These are phyloP conservation scores for Maniola hyperantus DNA, from an alignment of 2,888 invertebrate genomes.

Conservation along the genomic window DNA sequence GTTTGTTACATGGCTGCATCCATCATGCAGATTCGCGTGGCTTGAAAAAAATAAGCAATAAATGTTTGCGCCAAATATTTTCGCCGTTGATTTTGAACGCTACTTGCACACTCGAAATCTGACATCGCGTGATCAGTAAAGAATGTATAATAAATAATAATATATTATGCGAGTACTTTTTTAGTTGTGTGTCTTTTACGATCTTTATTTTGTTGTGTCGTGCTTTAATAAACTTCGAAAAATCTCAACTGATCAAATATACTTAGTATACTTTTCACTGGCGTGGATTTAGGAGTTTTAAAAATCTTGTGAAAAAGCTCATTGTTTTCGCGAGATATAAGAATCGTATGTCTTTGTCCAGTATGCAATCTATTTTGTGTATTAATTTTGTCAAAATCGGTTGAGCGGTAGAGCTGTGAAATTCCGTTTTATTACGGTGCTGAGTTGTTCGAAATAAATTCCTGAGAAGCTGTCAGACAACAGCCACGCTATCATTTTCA, in stretches of 20 bases:
- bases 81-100: conserved; percentile 3
- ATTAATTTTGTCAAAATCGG: not conserved
- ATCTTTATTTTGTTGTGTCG: not conserved
- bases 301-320: not conserved
- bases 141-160: not conserved
- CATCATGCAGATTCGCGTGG: not conserved
- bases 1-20: not conserved
- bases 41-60: conserved; percentile 1
- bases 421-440: not conserved
- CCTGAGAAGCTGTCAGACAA: not conserved
- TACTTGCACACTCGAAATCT: conserved; percentile 3
- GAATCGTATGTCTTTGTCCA: too few species aligned
- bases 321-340: too few species aligned
- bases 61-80: not conserved
- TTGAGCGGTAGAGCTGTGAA: not conserved
- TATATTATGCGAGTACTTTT: not conserved
- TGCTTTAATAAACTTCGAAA: not conserved
- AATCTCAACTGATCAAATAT: not conserved
- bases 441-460: too few species aligned
- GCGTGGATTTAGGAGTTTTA: not conserved
- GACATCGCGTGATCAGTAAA: conserved; percentile 13
- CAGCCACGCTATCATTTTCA: not conserved
- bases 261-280: not conserved
- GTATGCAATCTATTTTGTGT: not conserved
- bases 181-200: not conserved